Base-by-base conservation (phyloP, 2,113 vertebrate species). In the Aix galericulata region DNA sequence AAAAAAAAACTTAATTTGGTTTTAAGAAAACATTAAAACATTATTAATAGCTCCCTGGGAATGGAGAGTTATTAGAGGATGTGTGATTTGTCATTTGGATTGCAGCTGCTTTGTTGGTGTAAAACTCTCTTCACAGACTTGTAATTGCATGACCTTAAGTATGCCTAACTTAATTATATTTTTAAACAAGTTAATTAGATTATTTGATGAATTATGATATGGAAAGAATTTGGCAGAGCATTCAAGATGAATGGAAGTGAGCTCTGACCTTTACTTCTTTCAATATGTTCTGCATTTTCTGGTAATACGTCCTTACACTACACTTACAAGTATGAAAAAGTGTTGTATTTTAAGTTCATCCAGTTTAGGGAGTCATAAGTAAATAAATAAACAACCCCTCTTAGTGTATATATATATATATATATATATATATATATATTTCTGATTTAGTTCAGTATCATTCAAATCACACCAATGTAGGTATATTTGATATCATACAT, bases 41-140 rank as follows among this genome's bases (percentile, higher is more conserved):
- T 93, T 96, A 91, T 95, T 91, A 94, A 91, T 95, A 89, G 20
- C 31, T 85, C 17, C 89, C 83, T 80, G 42, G 58, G 56, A 96
- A 69, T 42, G 12, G 38, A 75, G 34, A 77, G 67, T 80, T 92
- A 88, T 82, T 95, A 74, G 17, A 62, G 52, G 77, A 91, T 48
- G 67, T 82, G 84, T 71, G 84, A 96, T 95, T 94, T 96, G 85
- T 97, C 87, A 95, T 95, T 96, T 94, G 48, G 62, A 93, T 80
- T 95, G 68, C 36, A 86, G 82, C 29, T 72, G 75, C 58, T 95
- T 87, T 92, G 52, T 93, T 95, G 91, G 71, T 96, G 27, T 88
- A 93, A 92, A 96, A 88, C 27, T 85, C 80, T 92, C 80, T 78
- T 89, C 83, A 88, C 36, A 86, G 60, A 77, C 69, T 36, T 64